Evolutionary conservation across 2,888 invertebrate genomes (phyloP).

Genomic region (Allophyes oxyacanthae): DNA sequence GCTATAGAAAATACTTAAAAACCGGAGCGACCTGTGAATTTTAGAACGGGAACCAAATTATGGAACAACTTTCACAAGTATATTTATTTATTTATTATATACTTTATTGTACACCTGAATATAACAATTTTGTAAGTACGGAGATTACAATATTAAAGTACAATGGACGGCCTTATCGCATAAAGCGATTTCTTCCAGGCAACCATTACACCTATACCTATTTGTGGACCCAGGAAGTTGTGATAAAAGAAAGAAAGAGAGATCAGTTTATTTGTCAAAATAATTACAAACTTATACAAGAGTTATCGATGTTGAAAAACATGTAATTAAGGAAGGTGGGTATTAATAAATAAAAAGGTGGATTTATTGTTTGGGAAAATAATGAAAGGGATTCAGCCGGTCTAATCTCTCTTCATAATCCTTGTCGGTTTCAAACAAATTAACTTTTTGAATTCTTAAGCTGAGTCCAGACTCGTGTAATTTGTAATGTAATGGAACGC

Average conservation of each 20-base stretch:
- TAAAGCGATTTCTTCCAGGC: too few species aligned
- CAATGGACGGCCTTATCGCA: too few species aligned
- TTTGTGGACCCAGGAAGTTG: conserved; percentile 64
- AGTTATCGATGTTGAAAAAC: conserved; percentile 23
- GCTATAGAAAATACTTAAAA: conserved; percentile 65
- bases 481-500: too few species aligned
- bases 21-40: conserved; percentile 70
- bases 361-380: conserved; percentile 39
- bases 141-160: too few species aligned
- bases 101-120: too few species aligned
- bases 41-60: conserved; percentile 71
- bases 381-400: conserved; percentile 35
- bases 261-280: too few species aligned
- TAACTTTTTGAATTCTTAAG: conserved; percentile 10
- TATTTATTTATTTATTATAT: too few species aligned
- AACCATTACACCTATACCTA: too few species aligned
- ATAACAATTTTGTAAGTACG: too few species aligned
- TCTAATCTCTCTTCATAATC: conserved; percentile 24
- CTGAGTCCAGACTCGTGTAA: too few species aligned
- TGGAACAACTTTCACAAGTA: conserved; percentile 79
- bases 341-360: conserved; percentile 8
- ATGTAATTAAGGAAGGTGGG: conserved; percentile 31
- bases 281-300: conserved; percentile 36
- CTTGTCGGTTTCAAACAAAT: conserved; percentile 24
- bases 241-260: too few species aligned